Evolutionary conservation across 2,113 vertebrate genomes (phyloP).

Genomic region (Anhinga rufa): DNA sequence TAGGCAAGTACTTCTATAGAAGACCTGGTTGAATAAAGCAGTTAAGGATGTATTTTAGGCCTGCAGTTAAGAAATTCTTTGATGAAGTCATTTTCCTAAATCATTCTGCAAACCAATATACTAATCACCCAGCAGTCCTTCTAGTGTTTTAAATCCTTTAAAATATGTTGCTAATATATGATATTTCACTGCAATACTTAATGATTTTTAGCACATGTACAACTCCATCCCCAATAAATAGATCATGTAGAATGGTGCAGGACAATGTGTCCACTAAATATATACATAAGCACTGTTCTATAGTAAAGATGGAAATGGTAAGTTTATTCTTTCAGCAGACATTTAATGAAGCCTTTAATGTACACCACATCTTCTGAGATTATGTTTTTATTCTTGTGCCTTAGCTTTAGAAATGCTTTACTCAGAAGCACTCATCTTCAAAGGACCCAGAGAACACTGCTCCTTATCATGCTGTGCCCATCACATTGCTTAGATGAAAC

Average conservation of each 20-base stretch:
- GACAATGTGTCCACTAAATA: neutral
- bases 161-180: neutral
- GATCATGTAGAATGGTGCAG: accelerated
- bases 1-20: neutral
- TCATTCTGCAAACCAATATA: neutral
- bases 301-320: neutral
- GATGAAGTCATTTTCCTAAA: neutral
- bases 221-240: neutral
- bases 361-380: neutral
- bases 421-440: neutral
- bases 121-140: neutral
- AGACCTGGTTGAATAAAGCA: neutral
- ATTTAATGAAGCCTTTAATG: neutral
- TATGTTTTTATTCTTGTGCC: neutral
- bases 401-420: neutral
- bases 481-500: neutral
- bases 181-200: neutral
- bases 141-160: neutral
- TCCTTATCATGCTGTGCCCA: neutral
- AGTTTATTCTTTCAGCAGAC: neutral
- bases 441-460: neutral
- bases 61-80: neutral
- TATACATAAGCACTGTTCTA: neutral
- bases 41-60: neutral
- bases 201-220: neutral